phyloP scores from a whole-genome alignment of 2,888 invertebrate species.

The Hetaerina titia region DNA sequence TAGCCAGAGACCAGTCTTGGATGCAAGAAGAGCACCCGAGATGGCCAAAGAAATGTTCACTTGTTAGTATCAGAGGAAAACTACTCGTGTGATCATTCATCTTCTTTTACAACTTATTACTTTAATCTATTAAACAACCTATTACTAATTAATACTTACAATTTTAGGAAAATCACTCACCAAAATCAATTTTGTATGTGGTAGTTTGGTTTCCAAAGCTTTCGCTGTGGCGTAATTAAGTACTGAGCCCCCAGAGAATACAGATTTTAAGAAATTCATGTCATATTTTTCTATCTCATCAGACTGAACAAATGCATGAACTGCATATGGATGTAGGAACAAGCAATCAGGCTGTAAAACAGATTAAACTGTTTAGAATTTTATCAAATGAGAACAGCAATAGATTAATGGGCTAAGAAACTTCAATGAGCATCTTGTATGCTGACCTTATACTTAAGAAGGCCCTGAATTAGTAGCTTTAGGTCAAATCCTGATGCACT shows the following conservation, averaged over 20 bases:
- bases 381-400: neutral
- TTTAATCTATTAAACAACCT: too few species aligned
- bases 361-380: neutral
- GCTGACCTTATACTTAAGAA: neutral
- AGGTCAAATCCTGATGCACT: neutral
- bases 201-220: slow-evolving; percentile 17
- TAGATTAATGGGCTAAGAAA: too few species aligned
- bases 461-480: neutral
- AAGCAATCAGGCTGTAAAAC: neutral
- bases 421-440: neutral
- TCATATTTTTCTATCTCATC: slow-evolving; percentile 45
- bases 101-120: too few species aligned
- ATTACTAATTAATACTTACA: too few species aligned
- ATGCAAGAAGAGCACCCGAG: too few species aligned
- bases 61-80: too few species aligned
- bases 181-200: neutral
- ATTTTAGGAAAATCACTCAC: neutral
- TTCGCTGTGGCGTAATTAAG: slow-evolving; percentile 30
- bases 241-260: neutral
- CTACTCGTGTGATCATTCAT: too few species aligned
- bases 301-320: neutral
- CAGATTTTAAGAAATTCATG: slow-evolving; percentile 28
- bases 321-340: slow-evolving; percentile 41
- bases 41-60: too few species aligned
- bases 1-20: too few species aligned